Conservation (phyloP, 1,140 invertebrate species). For the Asbolus verrucosus region DNA sequence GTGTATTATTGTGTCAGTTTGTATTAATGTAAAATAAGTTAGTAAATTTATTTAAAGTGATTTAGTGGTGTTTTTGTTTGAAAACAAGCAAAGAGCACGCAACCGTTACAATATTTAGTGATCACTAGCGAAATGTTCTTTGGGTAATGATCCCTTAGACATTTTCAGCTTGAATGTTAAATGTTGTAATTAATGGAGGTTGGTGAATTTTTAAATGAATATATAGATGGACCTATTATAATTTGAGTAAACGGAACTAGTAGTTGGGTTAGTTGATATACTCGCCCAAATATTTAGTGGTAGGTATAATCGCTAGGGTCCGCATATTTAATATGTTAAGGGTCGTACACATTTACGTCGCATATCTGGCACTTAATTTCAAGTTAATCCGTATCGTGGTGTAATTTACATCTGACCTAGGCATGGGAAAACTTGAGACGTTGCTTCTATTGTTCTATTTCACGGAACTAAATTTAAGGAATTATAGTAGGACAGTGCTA, state of each 20-base stretch:
- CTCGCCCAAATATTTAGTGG: constrained; percentile 39
- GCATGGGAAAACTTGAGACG: constrained; percentile 38
- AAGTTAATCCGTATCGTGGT: constrained; percentile 41
- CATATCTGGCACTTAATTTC: constrained; percentile 42
- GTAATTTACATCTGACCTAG: constrained; percentile 33
- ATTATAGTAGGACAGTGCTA: constrained; percentile 13
- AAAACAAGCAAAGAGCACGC: too few relatives aligned
- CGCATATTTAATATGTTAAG: constrained; percentile 44
- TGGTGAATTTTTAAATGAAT: not conserved
- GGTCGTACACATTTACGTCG: constrained; percentile 39
- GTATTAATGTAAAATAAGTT: too few relatives aligned
- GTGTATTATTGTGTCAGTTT: too few relatives aligned
- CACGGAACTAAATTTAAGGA: constrained; percentile 22
- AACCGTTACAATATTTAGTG: too few relatives aligned
- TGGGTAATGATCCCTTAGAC: not conserved
- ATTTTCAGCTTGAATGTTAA: not conserved
- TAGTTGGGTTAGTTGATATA: constrained; percentile 19
- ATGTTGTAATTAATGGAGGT: not conserved
- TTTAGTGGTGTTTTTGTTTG: too few relatives aligned
- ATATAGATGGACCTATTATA: not conserved
- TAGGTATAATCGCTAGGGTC: constrained; percentile 42
- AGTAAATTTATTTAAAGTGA: too few relatives aligned
- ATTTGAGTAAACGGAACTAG: constrained; percentile 6
- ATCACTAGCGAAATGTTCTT: too few relatives aligned
- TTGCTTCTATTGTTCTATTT: constrained; percentile 20